phyloP scores from a whole-genome alignment of 2,888 invertebrate genomes.

The Serripes groenlandicus region DNA sequence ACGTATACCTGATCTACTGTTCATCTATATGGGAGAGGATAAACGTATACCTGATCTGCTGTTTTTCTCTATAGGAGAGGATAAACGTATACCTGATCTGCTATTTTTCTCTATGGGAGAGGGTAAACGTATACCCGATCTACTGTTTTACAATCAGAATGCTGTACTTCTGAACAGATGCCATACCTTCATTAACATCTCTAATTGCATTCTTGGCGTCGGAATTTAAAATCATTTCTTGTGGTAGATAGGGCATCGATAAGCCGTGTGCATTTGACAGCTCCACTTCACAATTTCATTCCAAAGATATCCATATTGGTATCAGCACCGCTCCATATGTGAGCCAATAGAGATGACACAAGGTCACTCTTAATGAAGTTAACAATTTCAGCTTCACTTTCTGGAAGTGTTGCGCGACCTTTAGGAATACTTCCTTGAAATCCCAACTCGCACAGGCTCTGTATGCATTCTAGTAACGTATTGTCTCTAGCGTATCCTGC shows the following conservation, averaged over 20 bases:
- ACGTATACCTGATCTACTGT: no score
- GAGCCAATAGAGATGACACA: conserved; percentile 72
- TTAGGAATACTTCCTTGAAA: conserved; percentile 79
- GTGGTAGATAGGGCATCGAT: conserved; percentile 77
- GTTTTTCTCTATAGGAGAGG: no score
- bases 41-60: no score
- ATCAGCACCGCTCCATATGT: conserved; percentile 76
- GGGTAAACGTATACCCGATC: conserved; percentile 78
- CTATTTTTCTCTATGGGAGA: no score
- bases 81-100: no score
- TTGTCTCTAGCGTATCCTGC: conserved; percentile 73
- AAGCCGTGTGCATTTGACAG: conserved; percentile 81
- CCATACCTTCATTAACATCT: conserved; percentile 74
- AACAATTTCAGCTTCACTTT: conserved; percentile 58
- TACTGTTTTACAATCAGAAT: conserved; percentile 78
- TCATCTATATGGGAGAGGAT: no score
- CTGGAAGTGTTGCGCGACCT: conserved; percentile 71
- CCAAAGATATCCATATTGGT: conserved; percentile 75
- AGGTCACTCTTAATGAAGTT: conserved; percentile 72
- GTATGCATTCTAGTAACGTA: conserved; percentile 68
- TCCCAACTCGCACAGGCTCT: conserved; percentile 71
- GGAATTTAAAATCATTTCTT: conserved; percentile 69
- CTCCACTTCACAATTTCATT: conserved; percentile 70
- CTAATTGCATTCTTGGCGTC: conserved; percentile 74
- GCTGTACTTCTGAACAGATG: conserved; percentile 77